Evolutionary conservation across 2,113 vertebrate species (phyloP).

Genomic region (Triplophysa rosa): DNA sequence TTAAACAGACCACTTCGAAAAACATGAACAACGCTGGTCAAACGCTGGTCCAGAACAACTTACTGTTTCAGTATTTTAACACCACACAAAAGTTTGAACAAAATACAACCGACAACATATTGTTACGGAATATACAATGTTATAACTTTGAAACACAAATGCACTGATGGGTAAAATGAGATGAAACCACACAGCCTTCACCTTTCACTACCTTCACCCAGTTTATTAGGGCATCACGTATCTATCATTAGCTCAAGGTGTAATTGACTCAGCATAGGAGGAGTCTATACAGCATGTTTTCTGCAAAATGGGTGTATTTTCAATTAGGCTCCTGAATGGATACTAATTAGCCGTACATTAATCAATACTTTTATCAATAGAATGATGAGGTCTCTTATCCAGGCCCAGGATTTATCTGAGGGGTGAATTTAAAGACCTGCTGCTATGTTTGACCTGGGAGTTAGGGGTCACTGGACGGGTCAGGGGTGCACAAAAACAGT

Average conservation of each 20-base stretch:
- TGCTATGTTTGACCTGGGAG: constrained; percentile 75
- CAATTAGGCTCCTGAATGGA: constrained; percentile 75
- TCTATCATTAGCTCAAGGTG: constrained; percentile 48
- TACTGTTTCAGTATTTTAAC: no score
- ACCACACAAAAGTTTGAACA: no score
- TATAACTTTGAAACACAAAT: constrained; percentile 14
- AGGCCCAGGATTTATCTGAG: constrained; percentile 73
- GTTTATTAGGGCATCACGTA: constrained; percentile 50
- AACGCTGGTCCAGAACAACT: no score
- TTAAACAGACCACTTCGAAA: no score
- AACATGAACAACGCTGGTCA: no score
- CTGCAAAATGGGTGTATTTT: constrained; percentile 71
- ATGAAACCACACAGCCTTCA: constrained; percentile 8
- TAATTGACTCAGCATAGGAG: constrained; percentile 39
- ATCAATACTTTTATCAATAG: constrained; percentile 78
- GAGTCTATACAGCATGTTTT: constrained; percentile 40
- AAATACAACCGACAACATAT: no score
- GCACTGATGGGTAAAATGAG: constrained; percentile 50
- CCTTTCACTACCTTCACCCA: not conserved
- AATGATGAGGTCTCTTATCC: constrained; percentile 71
- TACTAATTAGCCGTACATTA: constrained; percentile 79
- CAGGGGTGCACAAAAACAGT: constrained; percentile 64
- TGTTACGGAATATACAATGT: no score
- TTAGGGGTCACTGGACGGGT: constrained; percentile 80
- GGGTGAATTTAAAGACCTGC: constrained; percentile 75